Conservation (phyloP, 1,140 invertebrate species). For the Triops cancriformis region DNA sequence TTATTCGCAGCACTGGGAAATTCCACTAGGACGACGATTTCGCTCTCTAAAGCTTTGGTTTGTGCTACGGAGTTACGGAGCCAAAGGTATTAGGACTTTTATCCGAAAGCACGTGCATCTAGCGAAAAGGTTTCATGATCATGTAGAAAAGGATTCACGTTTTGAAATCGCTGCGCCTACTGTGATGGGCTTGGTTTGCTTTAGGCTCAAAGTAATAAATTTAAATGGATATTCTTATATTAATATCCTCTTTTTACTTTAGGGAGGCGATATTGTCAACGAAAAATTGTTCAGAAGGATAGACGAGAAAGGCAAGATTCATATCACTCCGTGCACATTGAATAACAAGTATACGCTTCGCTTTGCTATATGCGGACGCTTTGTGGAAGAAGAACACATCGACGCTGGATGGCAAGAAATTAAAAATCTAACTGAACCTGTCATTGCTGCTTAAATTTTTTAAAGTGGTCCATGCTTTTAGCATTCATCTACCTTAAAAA, state of each 20-base stretch:
- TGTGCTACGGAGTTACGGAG: constrained; percentile 48
- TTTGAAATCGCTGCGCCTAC: constrained; percentile 48
- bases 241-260: constrained; percentile 25
- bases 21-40: constrained; percentile 53
- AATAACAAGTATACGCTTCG: constrained; percentile 75
- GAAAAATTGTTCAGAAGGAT: constrained; percentile 75
- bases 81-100: constrained; percentile 45
- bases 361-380: constrained; percentile 81
- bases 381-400: constrained; percentile 72
- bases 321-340: constrained; percentile 86
- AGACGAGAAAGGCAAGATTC: constrained; percentile 85
- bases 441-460: too few relatives aligned
- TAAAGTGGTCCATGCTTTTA: too few relatives aligned
- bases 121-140: constrained; percentile 45
- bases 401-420: constrained; percentile 79
- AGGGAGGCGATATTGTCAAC: constrained; percentile 72
- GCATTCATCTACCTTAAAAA: too few relatives aligned
- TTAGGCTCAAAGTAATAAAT: constrained; percentile 43
- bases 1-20: constrained; percentile 50
- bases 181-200: constrained; percentile 50
- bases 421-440: constrained; percentile 32
- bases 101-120: constrained; percentile 46
- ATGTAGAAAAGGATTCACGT: constrained; percentile 40
- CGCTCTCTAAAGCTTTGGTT: constrained; percentile 57
- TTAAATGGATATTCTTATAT: not conserved